phyloP scores from a whole-genome alignment of 2,113 vertebrate species.

The Chloroceryle aenea region DNA sequence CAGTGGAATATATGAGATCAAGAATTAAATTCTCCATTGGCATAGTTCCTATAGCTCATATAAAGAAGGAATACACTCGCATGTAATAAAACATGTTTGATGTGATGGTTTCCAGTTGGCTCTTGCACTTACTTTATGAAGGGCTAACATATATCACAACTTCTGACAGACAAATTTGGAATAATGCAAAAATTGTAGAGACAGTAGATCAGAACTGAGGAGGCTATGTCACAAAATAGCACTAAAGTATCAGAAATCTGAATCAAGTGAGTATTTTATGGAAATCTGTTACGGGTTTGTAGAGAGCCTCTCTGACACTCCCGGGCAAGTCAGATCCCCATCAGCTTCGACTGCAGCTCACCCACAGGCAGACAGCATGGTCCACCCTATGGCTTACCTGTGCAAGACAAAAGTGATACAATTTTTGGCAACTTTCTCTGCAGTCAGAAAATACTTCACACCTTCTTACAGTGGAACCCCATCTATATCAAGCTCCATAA shows the following conservation, averaged over 20 bases:
- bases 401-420: background rate
- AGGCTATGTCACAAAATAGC: background rate
- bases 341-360: background rate
- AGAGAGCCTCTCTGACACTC: background rate
- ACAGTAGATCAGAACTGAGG: conserved; percentile 19
- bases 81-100: conserved; percentile 57
- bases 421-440: background rate
- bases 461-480: background rate
- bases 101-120: conserved; percentile 61
- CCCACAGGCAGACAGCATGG: background rate
- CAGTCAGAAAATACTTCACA: background rate
- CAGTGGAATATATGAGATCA: conserved; percentile 7
- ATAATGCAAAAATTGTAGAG: conserved; percentile 38
- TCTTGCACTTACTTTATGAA: conserved; percentile 65
- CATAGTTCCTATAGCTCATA: conserved; percentile 13
- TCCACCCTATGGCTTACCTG: background rate
- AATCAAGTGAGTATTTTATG: background rate
- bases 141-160: conserved; percentile 58
- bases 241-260: conserved; percentile 24
- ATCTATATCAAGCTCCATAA: background rate
- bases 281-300: background rate
- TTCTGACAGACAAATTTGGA: conserved; percentile 59
- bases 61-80: conserved; percentile 44
- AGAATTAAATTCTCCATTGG: conserved; percentile 46
- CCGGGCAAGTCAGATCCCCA: background rate